A percentile compares a stretch with the other conserved stretches of the same genome.
Evolutionary conservation across 2,888 invertebrate genomes (phyloP).

Genomic region (Leptopterna dolabrata): DNA sequence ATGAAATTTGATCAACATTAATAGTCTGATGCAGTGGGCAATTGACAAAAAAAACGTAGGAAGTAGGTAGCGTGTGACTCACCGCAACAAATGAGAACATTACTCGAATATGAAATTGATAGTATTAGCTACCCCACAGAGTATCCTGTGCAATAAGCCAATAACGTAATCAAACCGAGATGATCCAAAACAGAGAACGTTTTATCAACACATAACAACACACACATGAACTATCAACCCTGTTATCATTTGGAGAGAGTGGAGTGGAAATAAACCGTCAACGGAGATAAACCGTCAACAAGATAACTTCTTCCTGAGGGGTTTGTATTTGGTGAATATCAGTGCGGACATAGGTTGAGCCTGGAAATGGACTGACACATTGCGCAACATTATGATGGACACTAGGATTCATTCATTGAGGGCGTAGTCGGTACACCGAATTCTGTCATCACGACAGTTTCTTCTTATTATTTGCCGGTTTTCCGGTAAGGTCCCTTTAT

Average conservation of each 20-base stretch:
- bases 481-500: too few species aligned
- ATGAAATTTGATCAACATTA: too few species aligned
- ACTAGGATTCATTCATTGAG: too few species aligned
- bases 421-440: too few species aligned
- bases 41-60: too few species aligned
- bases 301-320: neutral
- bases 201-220: neutral
- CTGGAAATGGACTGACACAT: too few species aligned
- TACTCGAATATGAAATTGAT: neutral
- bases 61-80: neutral
- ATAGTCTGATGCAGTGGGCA: too few species aligned
- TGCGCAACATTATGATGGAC: too few species aligned
- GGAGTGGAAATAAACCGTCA: neutral
- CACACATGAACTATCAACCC: conserved; percentile 1
- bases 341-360: neutral
- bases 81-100: neutral
- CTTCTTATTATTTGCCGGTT: too few species aligned
- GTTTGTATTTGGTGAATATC: neutral
- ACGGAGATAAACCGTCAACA: neutral
- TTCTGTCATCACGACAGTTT: too few species aligned
- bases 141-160: neutral
- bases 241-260: neutral
- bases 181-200: neutral
- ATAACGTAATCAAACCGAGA: neutral
- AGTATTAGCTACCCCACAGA: neutral